phyloP scores from a whole-genome alignment of 2,797 vertebrate species.

The Gallinago solitaria region DNA sequence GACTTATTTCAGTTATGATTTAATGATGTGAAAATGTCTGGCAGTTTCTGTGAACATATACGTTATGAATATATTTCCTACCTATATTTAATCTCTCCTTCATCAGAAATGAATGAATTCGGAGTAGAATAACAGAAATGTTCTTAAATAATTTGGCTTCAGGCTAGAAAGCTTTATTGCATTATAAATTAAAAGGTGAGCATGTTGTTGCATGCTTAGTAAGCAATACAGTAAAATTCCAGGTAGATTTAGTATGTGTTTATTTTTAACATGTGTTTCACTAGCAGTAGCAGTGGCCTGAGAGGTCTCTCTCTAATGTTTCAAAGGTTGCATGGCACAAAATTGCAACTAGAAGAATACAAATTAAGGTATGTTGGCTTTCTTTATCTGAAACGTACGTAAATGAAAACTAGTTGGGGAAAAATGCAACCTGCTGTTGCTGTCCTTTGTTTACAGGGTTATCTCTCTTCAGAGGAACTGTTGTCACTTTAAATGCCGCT shows the following conservation, averaged over 20 bases:
- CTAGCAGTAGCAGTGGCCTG: not conserved
- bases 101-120: slow-evolving; percentile 49
- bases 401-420: not conserved
- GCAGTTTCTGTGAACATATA: not conserved
- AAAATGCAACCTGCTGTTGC: not conserved
- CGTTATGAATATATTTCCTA: slow-evolving; percentile 6
- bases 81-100: slow-evolving; percentile 54
- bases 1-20: not conserved
- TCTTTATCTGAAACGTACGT: not conserved
- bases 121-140: slow-evolving; percentile 26
- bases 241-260: slow-evolving; percentile 20
- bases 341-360: not conserved
- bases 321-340: not conserved
- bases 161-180: slow-evolving; percentile 41
- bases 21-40: slow-evolving; percentile 21
- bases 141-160: slow-evolving; percentile 56
- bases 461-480: fast-evolving
- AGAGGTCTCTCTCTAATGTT: not conserved
- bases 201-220: slow-evolving; percentile 36
- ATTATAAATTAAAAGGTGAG: slow-evolving; percentile 44
- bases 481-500: not conserved
- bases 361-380: not conserved
- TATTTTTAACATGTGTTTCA: not conserved
- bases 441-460: not conserved
- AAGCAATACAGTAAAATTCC: slow-evolving; percentile 30